Evolutionary conservation across 2,797 vertebrate species (phyloP).

Genomic region (Cuniculus paca): DNA sequence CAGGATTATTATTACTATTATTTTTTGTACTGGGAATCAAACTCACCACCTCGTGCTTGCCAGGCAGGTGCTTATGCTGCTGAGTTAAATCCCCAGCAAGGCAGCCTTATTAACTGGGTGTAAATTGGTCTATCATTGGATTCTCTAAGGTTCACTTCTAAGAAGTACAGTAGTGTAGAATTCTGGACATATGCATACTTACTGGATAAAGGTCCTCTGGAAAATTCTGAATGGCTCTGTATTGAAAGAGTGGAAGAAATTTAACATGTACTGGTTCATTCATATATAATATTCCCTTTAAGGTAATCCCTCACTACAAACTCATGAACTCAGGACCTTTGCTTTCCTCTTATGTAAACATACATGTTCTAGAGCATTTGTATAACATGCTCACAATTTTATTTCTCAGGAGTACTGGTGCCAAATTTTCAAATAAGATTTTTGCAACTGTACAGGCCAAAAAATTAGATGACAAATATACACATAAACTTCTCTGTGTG

Average conservation of each 20-base stretch:
- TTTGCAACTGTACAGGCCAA: slow-evolving; percentile 25
- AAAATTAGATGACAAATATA: not conserved
- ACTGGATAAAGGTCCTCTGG: not conserved
- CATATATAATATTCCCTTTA: slow-evolving; percentile 26
- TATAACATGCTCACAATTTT: not conserved
- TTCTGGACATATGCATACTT: not conserved
- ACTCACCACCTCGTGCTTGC: no score
- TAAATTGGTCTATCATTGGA: not conserved
- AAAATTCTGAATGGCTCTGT: slow-evolving; percentile 40
- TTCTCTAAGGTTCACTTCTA: not conserved
- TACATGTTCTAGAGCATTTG: not conserved
- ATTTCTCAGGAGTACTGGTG: not conserved
- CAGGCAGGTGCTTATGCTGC: no score
- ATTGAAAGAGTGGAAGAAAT: slow-evolving; percentile 5
- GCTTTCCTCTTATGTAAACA: slow-evolving; percentile 39
- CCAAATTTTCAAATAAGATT: slow-evolving; percentile 19
- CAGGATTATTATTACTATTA: no score
- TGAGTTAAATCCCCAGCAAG: not conserved
- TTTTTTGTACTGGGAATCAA: no score
- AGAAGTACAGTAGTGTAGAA: not conserved
- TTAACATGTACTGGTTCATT: not conserved
- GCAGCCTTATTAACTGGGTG: not conserved
- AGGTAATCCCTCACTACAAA: slow-evolving; percentile 37
- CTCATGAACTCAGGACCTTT: not conserved
- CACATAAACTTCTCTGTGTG: not conserved